These are phyloP conservation scores for Leptogaster cylindrica DNA, from an alignment of 2,888 invertebrate genomes.

Conservation along the genomic window DNA sequence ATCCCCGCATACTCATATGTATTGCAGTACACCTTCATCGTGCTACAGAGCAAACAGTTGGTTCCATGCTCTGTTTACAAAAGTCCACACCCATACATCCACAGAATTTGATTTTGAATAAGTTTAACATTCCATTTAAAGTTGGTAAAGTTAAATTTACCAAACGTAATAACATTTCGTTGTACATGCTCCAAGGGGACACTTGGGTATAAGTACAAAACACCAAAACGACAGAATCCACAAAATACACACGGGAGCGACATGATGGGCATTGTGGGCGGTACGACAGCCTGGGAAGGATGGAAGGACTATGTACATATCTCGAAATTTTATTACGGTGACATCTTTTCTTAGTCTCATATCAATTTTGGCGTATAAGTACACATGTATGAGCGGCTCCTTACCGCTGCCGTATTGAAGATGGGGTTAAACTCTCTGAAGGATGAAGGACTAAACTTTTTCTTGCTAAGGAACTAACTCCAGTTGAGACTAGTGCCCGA, in stretches of 20 bases:
- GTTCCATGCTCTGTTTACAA: conserved; percentile 41
- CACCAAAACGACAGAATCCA: conserved; percentile 35
- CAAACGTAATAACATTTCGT: conserved; percentile 46
- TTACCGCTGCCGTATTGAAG: background rate
- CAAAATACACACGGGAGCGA: conserved; percentile 7
- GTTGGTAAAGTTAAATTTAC: conserved; percentile 45
- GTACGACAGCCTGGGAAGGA: too few species aligned
- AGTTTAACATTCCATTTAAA: conserved; percentile 44
- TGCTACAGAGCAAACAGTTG: conserved; percentile 6
- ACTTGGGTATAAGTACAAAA: conserved; percentile 42
- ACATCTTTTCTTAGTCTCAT: conserved; percentile 23
- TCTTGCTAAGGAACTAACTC: conserved; percentile 24
- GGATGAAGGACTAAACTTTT: too few species aligned
- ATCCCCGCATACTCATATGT: conserved; percentile 6
- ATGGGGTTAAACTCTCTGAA: conserved; percentile 13
- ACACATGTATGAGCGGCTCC: conserved; percentile 9
- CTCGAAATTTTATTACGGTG: conserved; percentile 20
- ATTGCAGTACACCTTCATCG: conserved; percentile 10
- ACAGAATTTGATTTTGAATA: conserved; percentile 45
- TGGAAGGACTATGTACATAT: background rate
- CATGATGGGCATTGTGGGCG: background rate
- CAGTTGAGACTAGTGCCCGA: conserved; percentile 11
- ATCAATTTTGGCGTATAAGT: conserved; percentile 25
- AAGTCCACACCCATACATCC: background rate
- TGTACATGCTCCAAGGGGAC: conserved; percentile 38